Conservation (phyloP, 2,888 invertebrate genomes). For the Perdita meconis region DNA sequence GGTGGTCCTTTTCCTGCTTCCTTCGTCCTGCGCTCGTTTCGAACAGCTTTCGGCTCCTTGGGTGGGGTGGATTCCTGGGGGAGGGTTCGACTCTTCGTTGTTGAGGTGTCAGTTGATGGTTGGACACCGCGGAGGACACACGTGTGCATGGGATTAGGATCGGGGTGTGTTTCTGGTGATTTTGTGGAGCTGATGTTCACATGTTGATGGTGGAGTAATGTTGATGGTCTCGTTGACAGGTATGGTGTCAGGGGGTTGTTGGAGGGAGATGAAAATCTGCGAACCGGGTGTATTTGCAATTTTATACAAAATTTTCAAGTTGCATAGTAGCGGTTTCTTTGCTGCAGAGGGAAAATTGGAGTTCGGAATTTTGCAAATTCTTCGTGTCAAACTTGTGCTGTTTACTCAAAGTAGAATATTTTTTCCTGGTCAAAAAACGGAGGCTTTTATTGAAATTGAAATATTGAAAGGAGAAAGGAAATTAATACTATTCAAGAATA, state of each 20-base stretch:
- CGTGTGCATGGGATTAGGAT: slow-evolving; percentile 3
- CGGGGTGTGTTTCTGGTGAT: slow-evolving; percentile 17
- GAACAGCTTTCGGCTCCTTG: background rate
- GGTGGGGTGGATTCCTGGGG: background rate
- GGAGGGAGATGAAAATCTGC: background rate
- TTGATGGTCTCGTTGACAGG: slow-evolving; percentile 53
- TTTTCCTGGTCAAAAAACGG: too few relatives aligned
- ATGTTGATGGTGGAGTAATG: slow-evolving; percentile 47
- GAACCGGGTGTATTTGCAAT: background rate
- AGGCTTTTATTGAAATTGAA: too few relatives aligned
- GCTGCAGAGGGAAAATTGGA: too few relatives aligned
- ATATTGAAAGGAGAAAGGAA: too few relatives aligned
- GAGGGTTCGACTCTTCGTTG: background rate
- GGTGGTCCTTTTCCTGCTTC: too few relatives aligned
- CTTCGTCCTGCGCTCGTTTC: too few relatives aligned
- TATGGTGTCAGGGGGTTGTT: slow-evolving; percentile 34
- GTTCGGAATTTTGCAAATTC: too few relatives aligned
- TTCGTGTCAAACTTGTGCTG: too few relatives aligned
- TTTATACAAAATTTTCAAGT: background rate
- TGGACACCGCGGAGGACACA: background rate
- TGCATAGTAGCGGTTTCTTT: too few relatives aligned
- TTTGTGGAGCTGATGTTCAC: slow-evolving; percentile 11
- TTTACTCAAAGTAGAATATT: too few relatives aligned
- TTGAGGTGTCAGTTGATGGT: background rate
- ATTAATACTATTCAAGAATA: background rate